Conservation (phyloP, 1,140 invertebrate genomes). For the Drosophila sechellia region DNA sequence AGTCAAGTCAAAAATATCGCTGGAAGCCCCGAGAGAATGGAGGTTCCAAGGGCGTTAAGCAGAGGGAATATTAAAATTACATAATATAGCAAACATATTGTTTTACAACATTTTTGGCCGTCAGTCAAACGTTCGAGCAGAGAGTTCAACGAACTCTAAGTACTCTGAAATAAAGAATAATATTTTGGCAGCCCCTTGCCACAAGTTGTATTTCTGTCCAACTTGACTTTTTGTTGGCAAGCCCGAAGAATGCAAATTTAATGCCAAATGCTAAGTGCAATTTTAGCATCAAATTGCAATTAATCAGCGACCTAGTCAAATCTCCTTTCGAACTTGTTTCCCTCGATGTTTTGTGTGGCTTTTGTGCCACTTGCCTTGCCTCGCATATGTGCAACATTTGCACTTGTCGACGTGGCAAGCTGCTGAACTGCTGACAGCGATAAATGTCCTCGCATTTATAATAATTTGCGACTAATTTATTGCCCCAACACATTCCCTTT, state of each 20-base stretch:
- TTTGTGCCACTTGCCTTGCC: conserved; percentile 23
- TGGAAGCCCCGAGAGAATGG: not conserved
- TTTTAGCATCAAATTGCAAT: conserved; percentile 82
- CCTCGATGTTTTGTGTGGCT: not conserved
- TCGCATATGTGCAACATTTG: conserved; percentile 46
- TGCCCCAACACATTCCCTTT: conserved; percentile 54
- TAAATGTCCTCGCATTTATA: conserved; percentile 77
- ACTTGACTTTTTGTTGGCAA: conserved; percentile 43
- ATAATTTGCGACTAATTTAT: conserved; percentile 82
- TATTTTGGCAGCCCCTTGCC: conserved; percentile 19
- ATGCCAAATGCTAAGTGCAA: conserved; percentile 53
- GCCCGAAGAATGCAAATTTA: conserved; percentile 31
- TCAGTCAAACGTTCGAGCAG: not conserved
- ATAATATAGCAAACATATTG: conserved; percentile 38
- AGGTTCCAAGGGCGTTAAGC: not conserved
- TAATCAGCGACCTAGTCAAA: conserved; percentile 59
- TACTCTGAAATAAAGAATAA: not conserved
- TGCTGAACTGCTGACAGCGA: conserved; percentile 58
- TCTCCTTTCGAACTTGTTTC: conserved; percentile 48
- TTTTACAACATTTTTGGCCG: conserved; percentile 23
- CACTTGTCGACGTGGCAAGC: conserved; percentile 64
- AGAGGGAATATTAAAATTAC: conserved; percentile 42
- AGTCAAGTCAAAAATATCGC: conserved; percentile 15
- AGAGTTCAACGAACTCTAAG: conserved; percentile 39
- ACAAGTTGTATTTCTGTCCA: conserved; percentile 25